Evolutionary conservation across 2,113 vertebrate genomes (phyloP).

Genomic region (Sander lucioperca): DNA sequence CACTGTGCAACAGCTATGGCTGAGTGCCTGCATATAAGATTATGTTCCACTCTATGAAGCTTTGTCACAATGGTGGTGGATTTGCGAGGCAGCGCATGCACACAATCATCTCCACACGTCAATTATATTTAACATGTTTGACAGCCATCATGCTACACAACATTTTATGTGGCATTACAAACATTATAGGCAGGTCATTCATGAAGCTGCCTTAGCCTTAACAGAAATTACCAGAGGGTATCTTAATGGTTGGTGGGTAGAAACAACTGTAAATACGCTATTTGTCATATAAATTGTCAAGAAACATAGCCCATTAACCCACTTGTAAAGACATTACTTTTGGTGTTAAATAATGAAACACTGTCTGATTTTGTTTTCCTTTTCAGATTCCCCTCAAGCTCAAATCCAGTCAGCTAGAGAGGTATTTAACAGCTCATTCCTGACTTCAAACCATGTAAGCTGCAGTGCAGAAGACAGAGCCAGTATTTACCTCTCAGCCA

Average conservation of each 20-base stretch:
- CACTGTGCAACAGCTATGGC: constrained; percentile 41
- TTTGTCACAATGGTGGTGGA: constrained; percentile 33
- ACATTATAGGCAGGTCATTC: constrained; percentile 20
- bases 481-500: constrained; percentile 61
- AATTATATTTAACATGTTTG: constrained; percentile 39
- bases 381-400: neutral
- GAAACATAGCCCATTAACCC: constrained; percentile 14
- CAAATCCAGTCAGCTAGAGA: constrained; percentile 27
- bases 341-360: constrained; percentile 14
- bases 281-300: constrained; percentile 22
- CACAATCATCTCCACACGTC: constrained; percentile 19
- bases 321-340: constrained; percentile 3
- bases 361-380: neutral
- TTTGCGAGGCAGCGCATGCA: constrained; percentile 26
- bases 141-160: constrained; percentile 2
- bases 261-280: constrained; percentile 25
- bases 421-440: constrained; percentile 40
- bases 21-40: constrained; percentile 54
- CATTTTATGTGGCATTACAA: constrained; percentile 30
- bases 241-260: neutral
- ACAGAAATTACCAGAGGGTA: constrained; percentile 1
- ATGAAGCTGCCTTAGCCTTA: constrained; percentile 4
- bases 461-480: constrained; percentile 30
- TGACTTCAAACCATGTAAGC: constrained; percentile 44
- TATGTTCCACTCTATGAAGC: constrained; percentile 49